Percentiles rank a stretch among this genome's conserved stretches.
phyloP scores from a whole-genome alignment of 92 coral and sea anemone species.

The Montipora capitata region DNA sequence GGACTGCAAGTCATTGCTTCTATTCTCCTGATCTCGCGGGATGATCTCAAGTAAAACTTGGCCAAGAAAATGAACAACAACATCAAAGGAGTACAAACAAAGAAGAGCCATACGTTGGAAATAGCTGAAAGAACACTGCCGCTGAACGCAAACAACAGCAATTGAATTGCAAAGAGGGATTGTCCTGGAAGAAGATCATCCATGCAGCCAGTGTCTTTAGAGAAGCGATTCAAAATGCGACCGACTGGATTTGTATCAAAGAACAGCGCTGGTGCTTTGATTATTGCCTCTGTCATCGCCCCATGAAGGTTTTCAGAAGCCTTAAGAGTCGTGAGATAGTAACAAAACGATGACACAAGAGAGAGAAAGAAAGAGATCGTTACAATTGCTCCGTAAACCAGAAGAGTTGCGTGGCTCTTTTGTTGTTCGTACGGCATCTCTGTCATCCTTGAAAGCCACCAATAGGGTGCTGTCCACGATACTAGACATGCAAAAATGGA shows the following conservation, averaged over 20 bases:
- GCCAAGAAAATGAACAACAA: constrained; percentile 74
- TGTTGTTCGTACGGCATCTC: constrained; percentile 32
- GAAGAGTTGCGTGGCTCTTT: constrained; percentile 15
- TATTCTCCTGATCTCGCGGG: too few species aligned
- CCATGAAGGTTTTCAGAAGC: too few species aligned
- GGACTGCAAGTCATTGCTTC: too few species aligned
- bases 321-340: too few species aligned
- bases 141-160: background rate
- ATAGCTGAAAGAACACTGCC: constrained; percentile 23
- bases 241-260: too few species aligned
- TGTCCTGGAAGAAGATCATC: constrained; percentile 37
- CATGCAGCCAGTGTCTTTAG: constrained; percentile 32
- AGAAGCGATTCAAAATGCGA: constrained; percentile 49
- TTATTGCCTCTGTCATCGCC: too few species aligned
- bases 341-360: too few species aligned
- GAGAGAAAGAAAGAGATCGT: too few species aligned
- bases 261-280: too few species aligned
- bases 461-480: constrained; percentile 13
- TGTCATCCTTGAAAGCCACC: constrained; percentile 38
- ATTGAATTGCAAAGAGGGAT: constrained; percentile 14
- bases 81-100: constrained; percentile 56
- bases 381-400: too few species aligned
- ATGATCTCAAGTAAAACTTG: constrained; percentile 84
- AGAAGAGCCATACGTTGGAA: constrained; percentile 25
- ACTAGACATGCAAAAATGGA: background rate